phyloP scores from a whole-genome alignment of 2,888 invertebrate genomes.

The Meloe dianella region DNA sequence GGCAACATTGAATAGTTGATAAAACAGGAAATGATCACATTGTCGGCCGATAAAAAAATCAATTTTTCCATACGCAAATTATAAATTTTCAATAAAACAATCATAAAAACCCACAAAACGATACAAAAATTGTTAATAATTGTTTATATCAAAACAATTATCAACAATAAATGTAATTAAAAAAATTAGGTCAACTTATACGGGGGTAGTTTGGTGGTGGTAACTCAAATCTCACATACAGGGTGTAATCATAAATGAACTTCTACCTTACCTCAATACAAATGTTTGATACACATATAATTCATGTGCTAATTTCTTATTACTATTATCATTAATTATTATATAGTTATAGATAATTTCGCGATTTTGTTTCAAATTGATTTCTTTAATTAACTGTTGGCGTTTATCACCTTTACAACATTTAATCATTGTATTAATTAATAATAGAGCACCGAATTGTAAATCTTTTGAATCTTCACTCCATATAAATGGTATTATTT shows the following conservation, averaged over 20 bases:
- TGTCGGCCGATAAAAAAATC: background rate
- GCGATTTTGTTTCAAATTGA: conserved; percentile 44
- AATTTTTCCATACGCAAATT: background rate
- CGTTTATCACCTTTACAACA: conserved; percentile 48
- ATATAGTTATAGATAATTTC: conserved; percentile 44
- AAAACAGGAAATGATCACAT: background rate
- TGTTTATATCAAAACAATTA: no score
- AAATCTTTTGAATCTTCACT: conserved; percentile 41
- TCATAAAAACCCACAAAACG: no score
- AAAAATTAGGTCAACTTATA: no score
- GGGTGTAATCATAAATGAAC: background rate
- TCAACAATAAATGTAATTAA: no score
- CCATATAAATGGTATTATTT: conserved; percentile 47
- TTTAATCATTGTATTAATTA: conserved; percentile 54
- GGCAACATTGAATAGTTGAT: background rate
- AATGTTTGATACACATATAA: conserved; percentile 54
- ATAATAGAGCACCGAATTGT: conserved; percentile 49
- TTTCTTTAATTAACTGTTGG: conserved; percentile 50
- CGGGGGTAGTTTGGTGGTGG: no score
- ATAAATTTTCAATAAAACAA: background rate
- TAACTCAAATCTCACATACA: no score
- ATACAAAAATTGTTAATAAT: no score
- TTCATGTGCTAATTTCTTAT: conserved; percentile 51
- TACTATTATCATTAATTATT: conserved; percentile 39
- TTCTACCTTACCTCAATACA: conserved; percentile 48